A percentile compares a stretch with the other conserved stretches of the same genome.
Conservation (phyloP, 2,797 vertebrate species). For the Poeciliopsis presidionis region DNA sequence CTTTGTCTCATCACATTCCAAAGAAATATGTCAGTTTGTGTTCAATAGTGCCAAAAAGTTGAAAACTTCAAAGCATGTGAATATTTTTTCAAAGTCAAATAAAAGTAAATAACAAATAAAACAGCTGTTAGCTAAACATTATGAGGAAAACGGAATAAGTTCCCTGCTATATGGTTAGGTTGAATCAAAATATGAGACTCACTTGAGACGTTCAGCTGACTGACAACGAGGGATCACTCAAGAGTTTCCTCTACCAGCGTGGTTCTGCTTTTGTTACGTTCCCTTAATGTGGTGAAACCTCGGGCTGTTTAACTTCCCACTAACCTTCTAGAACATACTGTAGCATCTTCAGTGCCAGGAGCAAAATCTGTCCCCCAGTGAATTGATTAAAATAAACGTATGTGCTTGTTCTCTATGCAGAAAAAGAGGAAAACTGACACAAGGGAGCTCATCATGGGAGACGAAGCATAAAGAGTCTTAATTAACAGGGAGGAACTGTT, state of each 20-base stretch:
- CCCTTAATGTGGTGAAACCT: slow-evolving; percentile 28
- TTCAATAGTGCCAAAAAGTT: background rate
- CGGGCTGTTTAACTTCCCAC: slow-evolving; percentile 56
- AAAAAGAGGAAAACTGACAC: slow-evolving; percentile 62
- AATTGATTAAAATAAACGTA: slow-evolving; percentile 70
- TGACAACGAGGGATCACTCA: slow-evolving; percentile 13
- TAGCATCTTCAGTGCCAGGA: slow-evolving; percentile 40
- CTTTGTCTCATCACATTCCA: background rate
- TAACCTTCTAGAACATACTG: slow-evolving; percentile 52
- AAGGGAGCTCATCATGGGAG: slow-evolving; percentile 67
- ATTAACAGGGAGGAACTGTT: slow-evolving; percentile 66
- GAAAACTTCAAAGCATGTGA: background rate
- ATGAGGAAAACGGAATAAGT: background rate
- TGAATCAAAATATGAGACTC: background rate
- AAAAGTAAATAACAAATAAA: background rate
- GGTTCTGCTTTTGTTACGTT: slow-evolving; percentile 25
- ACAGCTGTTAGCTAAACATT: background rate
- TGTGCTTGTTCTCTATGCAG: slow-evolving; percentile 45
- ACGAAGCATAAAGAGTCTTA: slow-evolving; percentile 71
- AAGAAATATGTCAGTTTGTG: background rate
- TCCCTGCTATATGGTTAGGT: background rate
- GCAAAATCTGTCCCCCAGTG: slow-evolving; percentile 49
- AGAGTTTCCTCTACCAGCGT: slow-evolving; percentile 34
- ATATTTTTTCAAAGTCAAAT: background rate
- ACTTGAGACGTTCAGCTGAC: slow-evolving; percentile 1